These are phyloP conservation scores for Tinea pellionella DNA, from an alignment of 2,888 invertebrate species.

Conservation along the genomic window DNA sequence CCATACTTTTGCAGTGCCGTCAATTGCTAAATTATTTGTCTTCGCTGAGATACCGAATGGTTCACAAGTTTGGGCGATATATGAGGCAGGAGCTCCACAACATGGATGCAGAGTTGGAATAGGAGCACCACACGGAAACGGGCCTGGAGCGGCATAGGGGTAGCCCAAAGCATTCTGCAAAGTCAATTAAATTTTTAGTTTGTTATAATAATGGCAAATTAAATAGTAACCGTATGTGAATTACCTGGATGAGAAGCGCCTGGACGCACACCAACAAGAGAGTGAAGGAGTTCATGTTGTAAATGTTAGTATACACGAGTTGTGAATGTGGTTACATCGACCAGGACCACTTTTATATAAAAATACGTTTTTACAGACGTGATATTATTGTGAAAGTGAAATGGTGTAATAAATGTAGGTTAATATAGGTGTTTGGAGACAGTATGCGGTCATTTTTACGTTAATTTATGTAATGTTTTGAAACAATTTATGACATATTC, in stretches of 20 bases:
- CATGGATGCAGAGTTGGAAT: too few species aligned
- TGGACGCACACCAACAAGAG: constrained; percentile 18
- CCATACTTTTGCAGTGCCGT: constrained; percentile 26
- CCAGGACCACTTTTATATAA: background rate
- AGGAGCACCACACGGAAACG: too few species aligned
- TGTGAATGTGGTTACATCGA: background rate
- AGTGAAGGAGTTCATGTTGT: constrained; percentile 14
- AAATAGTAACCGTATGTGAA: too few species aligned
- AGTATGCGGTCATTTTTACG: background rate
- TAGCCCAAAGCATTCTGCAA: too few species aligned
- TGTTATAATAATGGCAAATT: too few species aligned
- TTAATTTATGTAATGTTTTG: background rate
- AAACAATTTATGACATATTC: background rate
- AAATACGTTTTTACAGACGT: background rate
- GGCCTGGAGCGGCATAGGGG: too few species aligned
- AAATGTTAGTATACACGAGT: background rate
- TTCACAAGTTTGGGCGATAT: too few species aligned
- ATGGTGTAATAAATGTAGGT: background rate
- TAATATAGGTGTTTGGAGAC: background rate
- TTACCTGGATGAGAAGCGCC: constrained; percentile 20
- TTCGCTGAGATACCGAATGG: background rate
- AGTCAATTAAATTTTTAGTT: too few species aligned
- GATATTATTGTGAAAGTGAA: background rate
- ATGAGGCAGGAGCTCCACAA: too few species aligned
- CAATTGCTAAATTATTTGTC: constrained; percentile 19